These are phyloP conservation scores for Leptocoma aspasia DNA, from an alignment of 2,113 vertebrate species.

Conservation along the genomic window DNA sequence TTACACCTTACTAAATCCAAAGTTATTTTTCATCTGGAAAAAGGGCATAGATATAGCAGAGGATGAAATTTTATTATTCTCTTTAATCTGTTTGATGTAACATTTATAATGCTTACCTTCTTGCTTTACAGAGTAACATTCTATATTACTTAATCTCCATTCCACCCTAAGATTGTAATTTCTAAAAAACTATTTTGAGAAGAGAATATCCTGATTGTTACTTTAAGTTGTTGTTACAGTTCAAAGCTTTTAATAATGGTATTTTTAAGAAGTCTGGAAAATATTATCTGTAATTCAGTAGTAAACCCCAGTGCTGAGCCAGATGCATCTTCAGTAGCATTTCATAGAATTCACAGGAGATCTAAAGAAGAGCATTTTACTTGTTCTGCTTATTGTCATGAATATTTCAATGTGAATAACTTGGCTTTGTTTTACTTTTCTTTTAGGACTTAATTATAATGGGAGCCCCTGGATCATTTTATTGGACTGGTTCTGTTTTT, in stretches of 20 bases:
- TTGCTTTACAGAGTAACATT: background rate
- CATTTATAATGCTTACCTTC: background rate
- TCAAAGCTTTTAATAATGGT: background rate
- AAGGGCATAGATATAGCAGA: background rate
- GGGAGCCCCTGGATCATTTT: conserved; percentile 90
- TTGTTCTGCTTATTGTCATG: background rate
- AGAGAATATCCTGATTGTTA: background rate
- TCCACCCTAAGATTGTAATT: background rate
- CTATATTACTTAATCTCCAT: background rate
- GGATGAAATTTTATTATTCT: background rate
- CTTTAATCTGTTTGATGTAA: background rate
- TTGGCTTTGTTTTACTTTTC: conserved; percentile 16
- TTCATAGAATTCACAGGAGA: background rate
- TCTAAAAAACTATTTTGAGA: background rate
- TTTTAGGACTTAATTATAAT: conserved; percentile 91
- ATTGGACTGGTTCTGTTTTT: conserved; percentile 92
- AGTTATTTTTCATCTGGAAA: background rate
- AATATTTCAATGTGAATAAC: background rate
- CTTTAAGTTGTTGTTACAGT: background rate
- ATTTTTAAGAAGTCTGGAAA: background rate
- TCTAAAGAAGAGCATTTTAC: background rate
- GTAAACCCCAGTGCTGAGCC: background rate
- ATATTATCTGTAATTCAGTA: background rate
- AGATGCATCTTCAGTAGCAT: background rate
- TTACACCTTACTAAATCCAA: background rate